Evolutionary conservation across 2,113 vertebrate genomes (phyloP).

Genomic region (Thermophis baileyi): DNA sequence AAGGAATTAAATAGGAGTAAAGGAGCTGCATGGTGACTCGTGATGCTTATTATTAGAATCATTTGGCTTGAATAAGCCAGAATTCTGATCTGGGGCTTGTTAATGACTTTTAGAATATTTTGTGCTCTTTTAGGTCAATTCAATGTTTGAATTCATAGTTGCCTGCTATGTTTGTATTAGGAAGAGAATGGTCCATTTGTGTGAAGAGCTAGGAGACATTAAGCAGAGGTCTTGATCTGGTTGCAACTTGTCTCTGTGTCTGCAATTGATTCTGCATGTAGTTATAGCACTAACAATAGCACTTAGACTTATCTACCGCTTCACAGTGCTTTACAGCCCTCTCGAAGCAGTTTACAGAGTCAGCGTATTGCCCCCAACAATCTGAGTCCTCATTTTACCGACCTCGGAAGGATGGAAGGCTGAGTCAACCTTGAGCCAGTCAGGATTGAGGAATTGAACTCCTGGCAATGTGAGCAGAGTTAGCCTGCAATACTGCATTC

Average conservation of each 20-base stretch:
- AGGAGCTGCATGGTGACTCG: neutral
- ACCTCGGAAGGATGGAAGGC: too few species aligned
- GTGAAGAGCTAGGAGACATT: neutral
- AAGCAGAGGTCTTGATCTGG: neutral
- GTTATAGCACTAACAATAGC: too few species aligned
- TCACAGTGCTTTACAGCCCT: too few species aligned
- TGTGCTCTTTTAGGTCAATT: neutral
- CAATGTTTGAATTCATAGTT: neutral
- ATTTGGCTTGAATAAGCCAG: neutral
- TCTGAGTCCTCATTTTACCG: too few species aligned
- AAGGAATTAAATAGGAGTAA: neutral
- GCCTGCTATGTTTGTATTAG: neutral
- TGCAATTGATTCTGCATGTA: neutral
- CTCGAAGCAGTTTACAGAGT: too few species aligned
- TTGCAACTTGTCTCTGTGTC: neutral
- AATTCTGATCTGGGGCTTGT: neutral
- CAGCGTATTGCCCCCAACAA: too few species aligned
- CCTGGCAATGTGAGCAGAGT: too few species aligned
- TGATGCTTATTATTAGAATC: neutral
- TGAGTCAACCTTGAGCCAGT: too few species aligned
- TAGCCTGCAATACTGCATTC: too few species aligned
- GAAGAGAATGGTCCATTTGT: neutral
- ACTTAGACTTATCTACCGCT: too few species aligned
- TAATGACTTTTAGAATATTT: neutral
- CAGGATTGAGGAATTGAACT: too few species aligned